Conservation (phyloP, 2,113 vertebrate genomes). For the Sardina pilchardus region DNA sequence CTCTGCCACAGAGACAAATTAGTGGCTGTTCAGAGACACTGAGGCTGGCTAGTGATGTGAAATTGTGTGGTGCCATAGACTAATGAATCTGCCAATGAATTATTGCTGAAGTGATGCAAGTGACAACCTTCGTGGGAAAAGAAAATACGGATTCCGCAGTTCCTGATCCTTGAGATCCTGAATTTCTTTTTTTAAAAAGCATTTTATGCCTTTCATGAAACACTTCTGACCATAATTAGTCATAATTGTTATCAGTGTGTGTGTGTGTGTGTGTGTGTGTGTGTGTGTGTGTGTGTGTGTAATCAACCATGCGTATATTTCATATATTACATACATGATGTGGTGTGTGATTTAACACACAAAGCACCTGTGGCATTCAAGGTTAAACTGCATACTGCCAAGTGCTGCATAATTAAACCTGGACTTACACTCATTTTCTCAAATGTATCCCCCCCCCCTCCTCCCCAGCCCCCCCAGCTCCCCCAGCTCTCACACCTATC, state of each 20-base stretch:
- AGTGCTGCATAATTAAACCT: neutral
- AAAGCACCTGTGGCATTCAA: constrained; percentile 29
- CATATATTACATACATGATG: neutral
- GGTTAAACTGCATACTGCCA: constrained; percentile 36
- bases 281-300: neutral
- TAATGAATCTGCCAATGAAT: neutral
- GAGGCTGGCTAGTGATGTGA: neutral
- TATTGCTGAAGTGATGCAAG: neutral
- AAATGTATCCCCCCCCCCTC: neutral
- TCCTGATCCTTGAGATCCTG: too few relatives aligned
- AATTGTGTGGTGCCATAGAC: neutral
- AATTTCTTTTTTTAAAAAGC: neutral
- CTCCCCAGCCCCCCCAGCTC: constrained; percentile 1
- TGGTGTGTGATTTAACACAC: neutral
- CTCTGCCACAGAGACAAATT: constrained; percentile 6
- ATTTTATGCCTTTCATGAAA: neutral
- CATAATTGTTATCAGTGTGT: neutral
- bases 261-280: neutral
- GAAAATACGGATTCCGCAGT: too few relatives aligned
- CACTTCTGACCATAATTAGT: neutral
- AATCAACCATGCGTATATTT: neutral
- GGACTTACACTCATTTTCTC: neutral
- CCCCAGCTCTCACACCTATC: constrained; percentile 33
- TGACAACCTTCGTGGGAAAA: neutral
- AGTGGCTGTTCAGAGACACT: neutral